Evolutionary conservation across 2,113 vertebrate genomes (phyloP).

Genomic region (Pomatorhinus ruficollis): DNA sequence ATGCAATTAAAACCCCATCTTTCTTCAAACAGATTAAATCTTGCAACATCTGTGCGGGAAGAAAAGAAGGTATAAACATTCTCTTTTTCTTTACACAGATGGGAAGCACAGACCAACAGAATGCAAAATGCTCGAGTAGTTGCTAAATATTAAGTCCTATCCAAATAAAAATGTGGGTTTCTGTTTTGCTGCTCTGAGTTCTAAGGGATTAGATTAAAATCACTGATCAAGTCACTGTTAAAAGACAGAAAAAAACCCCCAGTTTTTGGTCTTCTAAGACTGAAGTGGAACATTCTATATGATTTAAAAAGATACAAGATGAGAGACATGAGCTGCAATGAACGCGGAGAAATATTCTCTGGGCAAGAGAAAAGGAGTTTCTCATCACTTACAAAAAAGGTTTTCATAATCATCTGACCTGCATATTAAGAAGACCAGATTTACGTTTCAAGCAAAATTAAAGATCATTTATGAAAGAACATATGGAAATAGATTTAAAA

Average conservation of each 20-base stretch:
- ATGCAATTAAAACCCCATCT: constrained; percentile 34
- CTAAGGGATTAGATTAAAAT: background rate
- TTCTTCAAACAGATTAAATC: constrained; percentile 35
- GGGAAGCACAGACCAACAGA: background rate
- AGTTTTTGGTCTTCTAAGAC: background rate
- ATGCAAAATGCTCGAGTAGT: background rate
- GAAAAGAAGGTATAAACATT: constrained; percentile 28
- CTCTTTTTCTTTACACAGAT: constrained; percentile 23
- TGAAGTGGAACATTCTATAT: background rate
- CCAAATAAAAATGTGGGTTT: background rate
- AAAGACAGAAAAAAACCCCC: background rate
- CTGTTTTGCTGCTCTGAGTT: background rate
- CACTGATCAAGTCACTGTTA: background rate
- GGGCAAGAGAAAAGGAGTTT: background rate
- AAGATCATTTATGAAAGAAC: background rate
- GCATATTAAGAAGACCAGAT: background rate
- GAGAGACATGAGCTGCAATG: background rate
- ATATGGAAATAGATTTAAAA: background rate
- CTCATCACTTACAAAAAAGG: background rate
- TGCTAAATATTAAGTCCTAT: background rate
- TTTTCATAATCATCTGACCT: background rate
- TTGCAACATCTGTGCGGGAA: constrained; percentile 36
- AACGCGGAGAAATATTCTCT: background rate
- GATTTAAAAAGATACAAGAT: background rate
- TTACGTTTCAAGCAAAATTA: background rate